Evolutionary conservation across 2,888 invertebrate genomes (phyloP).

Genomic region (Hirtodrosophila alboralis): DNA sequence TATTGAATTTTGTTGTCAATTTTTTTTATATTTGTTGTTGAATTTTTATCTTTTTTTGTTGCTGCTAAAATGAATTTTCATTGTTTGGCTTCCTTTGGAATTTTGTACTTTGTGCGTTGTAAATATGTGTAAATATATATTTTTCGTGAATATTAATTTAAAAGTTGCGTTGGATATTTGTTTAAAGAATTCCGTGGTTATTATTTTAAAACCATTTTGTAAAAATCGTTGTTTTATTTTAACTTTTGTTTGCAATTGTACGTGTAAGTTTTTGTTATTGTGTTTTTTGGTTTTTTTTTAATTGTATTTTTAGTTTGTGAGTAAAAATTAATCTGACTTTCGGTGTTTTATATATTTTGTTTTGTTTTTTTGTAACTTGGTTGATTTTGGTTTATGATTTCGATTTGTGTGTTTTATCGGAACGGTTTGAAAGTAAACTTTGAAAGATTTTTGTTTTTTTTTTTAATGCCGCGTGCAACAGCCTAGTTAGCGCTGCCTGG

Average conservation of each 20-base stretch:
- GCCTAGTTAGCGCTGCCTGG: conserved; percentile 58
- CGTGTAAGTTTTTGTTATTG: conserved; percentile 14
- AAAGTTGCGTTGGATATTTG: conserved; percentile 27
- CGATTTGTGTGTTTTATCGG: conserved; percentile 29
- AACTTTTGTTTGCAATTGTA: conserved; percentile 32
- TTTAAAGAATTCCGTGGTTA: conserved; percentile 13
- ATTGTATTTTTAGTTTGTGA: conserved; percentile 33
- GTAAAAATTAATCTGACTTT: conserved; percentile 81
- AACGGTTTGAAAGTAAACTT: conserved; percentile 59
- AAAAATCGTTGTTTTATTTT: conserved; percentile 38
- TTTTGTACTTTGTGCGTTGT: conserved; percentile 20
- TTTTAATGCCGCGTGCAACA: conserved; percentile 61
- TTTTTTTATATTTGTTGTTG: conserved; percentile 20
- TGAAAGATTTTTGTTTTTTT: conserved; percentile 38
- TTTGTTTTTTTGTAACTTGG: conserved; percentile 44
- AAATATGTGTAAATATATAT: conserved; percentile 8
- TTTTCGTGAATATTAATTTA: conserved; percentile 32
- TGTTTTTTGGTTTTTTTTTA: conserved; percentile 22
- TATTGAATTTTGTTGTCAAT: conserved; percentile 21
- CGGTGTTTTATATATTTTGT: conserved; percentile 50
- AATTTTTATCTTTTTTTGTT: too few relatives aligned
- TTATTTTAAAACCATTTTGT: conserved; percentile 42
- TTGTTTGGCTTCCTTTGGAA: conserved; percentile 22
- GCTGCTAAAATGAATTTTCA: conserved; percentile 21
- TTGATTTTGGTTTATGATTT: conserved; percentile 22